phyloP scores from a whole-genome alignment of 2,797 vertebrate genomes.

The Babyrousa celebensis region DNA sequence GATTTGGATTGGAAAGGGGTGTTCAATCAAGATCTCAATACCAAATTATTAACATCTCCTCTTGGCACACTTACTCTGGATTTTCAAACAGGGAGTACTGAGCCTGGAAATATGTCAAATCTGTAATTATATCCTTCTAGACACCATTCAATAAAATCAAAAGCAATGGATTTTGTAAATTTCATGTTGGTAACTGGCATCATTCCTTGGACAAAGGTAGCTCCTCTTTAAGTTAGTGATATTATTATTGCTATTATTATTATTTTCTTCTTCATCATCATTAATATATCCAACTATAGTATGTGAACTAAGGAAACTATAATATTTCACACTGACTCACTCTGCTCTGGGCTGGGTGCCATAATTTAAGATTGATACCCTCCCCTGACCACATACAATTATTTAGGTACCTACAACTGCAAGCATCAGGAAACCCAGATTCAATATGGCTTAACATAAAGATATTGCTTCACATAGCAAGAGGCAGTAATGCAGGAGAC shows the following conservation, averaged over 20 bases:
- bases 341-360: neutral
- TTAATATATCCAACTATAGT: neutral
- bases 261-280: neutral
- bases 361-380: neutral
- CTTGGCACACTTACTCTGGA: neutral
- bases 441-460: constrained; percentile 1
- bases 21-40: neutral
- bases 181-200: neutral
- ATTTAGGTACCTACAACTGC: neutral
- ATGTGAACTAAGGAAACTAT: neutral
- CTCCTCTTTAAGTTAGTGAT: neutral
- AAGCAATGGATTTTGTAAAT: neutral
- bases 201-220: neutral
- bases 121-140: neutral
- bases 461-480: neutral
- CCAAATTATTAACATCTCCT: constrained; percentile 16
- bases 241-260: neutral
- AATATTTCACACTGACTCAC: neutral
- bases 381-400: neutral
- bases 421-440: constrained; percentile 3
- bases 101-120: neutral
- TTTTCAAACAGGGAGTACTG: neutral
- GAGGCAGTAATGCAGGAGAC: neutral
- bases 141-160: constrained; percentile 40
- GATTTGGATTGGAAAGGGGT: neutral